phyloP scores from a whole-genome alignment of 2,113 vertebrate species.

The Pterocles burchelli region DNA sequence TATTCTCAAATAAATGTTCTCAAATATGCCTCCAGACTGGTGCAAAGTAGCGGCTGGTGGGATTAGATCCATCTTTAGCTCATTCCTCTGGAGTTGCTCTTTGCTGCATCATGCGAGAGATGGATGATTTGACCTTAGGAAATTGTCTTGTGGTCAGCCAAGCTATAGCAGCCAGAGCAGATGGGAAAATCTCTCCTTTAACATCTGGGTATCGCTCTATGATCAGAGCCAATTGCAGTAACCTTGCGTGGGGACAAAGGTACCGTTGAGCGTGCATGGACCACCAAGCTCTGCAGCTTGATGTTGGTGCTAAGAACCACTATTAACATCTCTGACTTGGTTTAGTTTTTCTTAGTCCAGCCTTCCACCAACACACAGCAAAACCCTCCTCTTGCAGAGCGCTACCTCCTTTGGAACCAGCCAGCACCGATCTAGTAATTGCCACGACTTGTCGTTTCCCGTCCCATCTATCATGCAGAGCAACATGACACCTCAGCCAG shows the following conservation, averaged over 20 bases:
- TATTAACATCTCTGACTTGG: not conserved
- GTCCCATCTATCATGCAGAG: not conserved
- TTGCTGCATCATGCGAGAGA: not conserved
- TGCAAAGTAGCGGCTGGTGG: not conserved
- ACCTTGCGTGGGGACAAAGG: not conserved
- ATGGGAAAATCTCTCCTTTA: not conserved
- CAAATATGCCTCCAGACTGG: not conserved
- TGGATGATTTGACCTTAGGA: not conserved
- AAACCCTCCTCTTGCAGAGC: not conserved
- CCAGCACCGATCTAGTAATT: not conserved
- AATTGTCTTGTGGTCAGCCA: not conserved
- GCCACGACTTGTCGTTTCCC: not conserved
- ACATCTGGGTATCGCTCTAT: not conserved
- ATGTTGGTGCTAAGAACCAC: not conserved
- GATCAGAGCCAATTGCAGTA: not conserved
- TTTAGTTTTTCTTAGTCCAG: not conserved
- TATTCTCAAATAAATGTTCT: not conserved
- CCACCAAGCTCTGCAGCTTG: not conserved
- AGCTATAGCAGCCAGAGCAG: not conserved
- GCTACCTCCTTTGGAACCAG: not conserved
- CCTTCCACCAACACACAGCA: not conserved
- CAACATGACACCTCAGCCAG: slow-evolving; percentile 19
- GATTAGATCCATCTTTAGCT: not conserved
- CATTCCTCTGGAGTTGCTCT: not conserved
- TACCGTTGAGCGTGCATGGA: accelerated